Percentiles rank a stretch among this genome's conserved stretches.
Conservation (phyloP, 2,888 invertebrate species). For the Polylopha cassiicola region DNA sequence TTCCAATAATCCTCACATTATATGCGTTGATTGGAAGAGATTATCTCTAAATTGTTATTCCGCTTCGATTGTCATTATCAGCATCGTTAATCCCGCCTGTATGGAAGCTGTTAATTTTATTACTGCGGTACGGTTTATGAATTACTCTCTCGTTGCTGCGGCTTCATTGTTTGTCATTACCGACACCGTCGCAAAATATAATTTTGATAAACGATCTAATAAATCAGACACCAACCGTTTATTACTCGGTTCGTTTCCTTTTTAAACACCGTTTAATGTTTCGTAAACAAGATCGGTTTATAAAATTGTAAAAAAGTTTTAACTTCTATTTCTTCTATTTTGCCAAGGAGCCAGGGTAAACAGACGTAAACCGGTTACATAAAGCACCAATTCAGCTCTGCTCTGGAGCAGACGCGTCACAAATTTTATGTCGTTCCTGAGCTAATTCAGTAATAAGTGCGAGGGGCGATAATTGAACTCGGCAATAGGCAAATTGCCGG, state of each 20-base stretch:
- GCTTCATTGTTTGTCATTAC: constrained; percentile 49
- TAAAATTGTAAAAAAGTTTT: constrained; percentile 15
- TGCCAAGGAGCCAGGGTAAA: constrained; percentile 28
- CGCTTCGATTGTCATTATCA: not conserved
- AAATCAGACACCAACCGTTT: constrained; percentile 28
- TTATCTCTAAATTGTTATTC: constrained; percentile 8
- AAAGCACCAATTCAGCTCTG: constrained; percentile 51
- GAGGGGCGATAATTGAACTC: constrained; percentile 75
- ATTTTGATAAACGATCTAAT: constrained; percentile 31
- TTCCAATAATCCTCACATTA: too few species aligned
- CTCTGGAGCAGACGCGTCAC: constrained; percentile 64
- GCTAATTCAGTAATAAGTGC: constrained; percentile 75
- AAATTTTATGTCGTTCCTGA: constrained; percentile 65
- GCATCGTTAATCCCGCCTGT: too few species aligned
- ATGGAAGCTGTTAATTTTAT: constrained; percentile 51
- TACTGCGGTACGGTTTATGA: constrained; percentile 42
- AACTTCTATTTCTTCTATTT: constrained; percentile 18
- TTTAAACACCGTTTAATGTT: constrained; percentile 17
- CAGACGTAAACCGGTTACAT: constrained; percentile 49
- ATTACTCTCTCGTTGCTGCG: constrained; percentile 31
- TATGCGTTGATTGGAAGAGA: constrained; percentile 20
- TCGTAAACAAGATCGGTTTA: constrained; percentile 15
- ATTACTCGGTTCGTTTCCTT: constrained; percentile 24
- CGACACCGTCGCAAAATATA: constrained; percentile 32
- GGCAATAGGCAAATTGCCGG: constrained; percentile 74